Evolutionary conservation across 2,797 vertebrate genomes (phyloP), one percentile per base, ranked within the genome.

Genomic region (Hephaestus fuliginosus): DNA sequence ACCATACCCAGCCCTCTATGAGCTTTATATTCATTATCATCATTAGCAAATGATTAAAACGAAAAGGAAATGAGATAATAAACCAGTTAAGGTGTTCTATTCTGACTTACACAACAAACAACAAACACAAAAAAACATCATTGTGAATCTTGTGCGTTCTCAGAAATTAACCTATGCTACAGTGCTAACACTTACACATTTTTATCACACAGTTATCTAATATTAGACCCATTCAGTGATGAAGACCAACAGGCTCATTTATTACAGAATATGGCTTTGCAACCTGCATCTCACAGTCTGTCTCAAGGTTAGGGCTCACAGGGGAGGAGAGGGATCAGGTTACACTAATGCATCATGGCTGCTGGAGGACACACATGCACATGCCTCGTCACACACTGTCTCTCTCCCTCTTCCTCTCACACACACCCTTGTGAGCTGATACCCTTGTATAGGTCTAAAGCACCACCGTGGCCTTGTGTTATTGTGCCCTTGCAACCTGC

Each of bases 341-440:
- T 94, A 91, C 93, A 86, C 91, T 94, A 94, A 94, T 94, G 91
- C 92, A 94, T 91, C 89, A 89, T 91, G 91, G 91, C 92, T 89
- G 91, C 88, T 89, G 90, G 90, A 92, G 88, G 90, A 92, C 91
- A 90, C 89, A 87, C 86, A 87, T 65, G 78, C 89, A 84, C 90
- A 86, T 66, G 51, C 73, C 87, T 87, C 86, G 39, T 90, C 90
- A 89, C 85, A 82, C 80, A 77, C 81, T 81, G 82, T 88, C 91
- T 74, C 85, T 73, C 78, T 58, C 12, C 36, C 51, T 74, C 75
- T 72, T 44, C 39, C 78, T 12, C 48, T 5, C 60, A 46, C 87
- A 69, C 88, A 80, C 82, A 78, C 75, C 61, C 81, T 64, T 70
- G 86, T 64, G 76, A 86, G 80, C 69, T 56, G 81, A 90, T 92